Base-by-base conservation (phyloP, 2,113 vertebrate species). In the Apistogramma diplotaenia region DNA sequence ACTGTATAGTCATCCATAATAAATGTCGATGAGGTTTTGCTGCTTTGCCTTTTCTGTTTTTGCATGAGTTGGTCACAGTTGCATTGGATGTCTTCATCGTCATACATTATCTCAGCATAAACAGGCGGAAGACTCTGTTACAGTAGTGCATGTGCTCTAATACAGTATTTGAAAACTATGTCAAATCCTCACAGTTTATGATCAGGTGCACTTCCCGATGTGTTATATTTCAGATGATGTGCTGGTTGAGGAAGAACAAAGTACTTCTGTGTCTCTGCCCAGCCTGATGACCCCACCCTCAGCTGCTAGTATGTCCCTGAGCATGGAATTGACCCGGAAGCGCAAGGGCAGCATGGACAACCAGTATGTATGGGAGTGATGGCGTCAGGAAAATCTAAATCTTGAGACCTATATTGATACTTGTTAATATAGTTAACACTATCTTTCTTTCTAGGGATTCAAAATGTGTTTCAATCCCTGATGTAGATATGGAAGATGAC, bases 331-430 rank as follows among this genome's bases (percentile, higher is more conserved):
- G 83, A 94, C 97, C 15, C 94, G 96, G 82, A 98, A 99, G 81
- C 95, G 96, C 70, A 97, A 96, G 90, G 95, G 95, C 83, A 97
- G 96, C 80, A 94, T 93, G 11, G 97, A 98, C 72, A 96, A 89
- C 84, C 96, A 95, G 97, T 98, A 81, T 96, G 97, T 95, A 57
- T 19, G 40, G 43, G 3, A 56, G 3, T 56, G 29, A 23, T 31
- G 53, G 25, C 10, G 40, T 31, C 21, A 6, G 18, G 3, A 54
- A 56, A 46, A 67, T 31, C 6, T n/a, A 46, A 74, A 67, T 76
- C 29, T 40, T 23, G 5, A 23, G 23, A 74, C n/a, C 6, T 46
- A 31, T 56, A 60, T 37, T 80, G 11, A 72, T 87, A 25, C 4
- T 12, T 25, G 6, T 70, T 49, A 49, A 46, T 43, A 70, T 25